These are phyloP conservation scores for Sycophila texana DNA, from an alignment of 2,888 invertebrate species.

Conservation along the genomic window DNA sequence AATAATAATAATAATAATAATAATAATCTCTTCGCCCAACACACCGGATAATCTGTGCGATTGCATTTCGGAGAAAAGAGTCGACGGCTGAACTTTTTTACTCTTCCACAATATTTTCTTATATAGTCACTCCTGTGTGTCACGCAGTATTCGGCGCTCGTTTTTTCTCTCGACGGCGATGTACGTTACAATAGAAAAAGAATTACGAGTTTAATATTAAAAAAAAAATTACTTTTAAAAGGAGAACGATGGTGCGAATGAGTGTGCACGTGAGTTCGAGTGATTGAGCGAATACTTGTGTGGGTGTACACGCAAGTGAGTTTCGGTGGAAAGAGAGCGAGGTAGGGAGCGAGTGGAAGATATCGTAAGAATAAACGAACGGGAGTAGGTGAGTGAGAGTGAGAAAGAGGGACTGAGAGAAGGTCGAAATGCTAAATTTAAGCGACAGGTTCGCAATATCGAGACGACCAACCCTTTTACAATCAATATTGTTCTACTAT, in stretches of 20 bases:
- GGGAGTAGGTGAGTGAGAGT: constrained; percentile 7
- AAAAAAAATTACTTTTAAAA: constrained; percentile 51
- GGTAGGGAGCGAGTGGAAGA: constrained; percentile 5
- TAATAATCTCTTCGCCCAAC: no score
- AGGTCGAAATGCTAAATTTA: constrained; percentile 57
- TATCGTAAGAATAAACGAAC: constrained; percentile 10
- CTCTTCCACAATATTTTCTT: constrained; percentile 1
- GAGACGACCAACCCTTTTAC: constrained; percentile 55
- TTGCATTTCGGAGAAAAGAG: no score
- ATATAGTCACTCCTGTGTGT: no score
- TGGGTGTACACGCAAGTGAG: constrained; percentile 9
- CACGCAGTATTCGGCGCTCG: constrained; percentile 34
- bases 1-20: no score
- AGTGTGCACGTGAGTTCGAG: background rate
- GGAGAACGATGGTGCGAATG: constrained; percentile 31
- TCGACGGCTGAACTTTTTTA: background rate
- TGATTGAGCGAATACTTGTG: background rate
- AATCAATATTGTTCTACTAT: constrained; percentile 56
- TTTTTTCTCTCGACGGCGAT: constrained; percentile 46
- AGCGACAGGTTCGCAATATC: constrained; percentile 58
- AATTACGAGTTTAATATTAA: constrained; percentile 55
- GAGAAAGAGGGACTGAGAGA: constrained; percentile 55
- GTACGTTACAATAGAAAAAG: constrained; percentile 54
- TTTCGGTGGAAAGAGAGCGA: background rate
- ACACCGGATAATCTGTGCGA: no score